These are phyloP conservation scores for Trachops cirrhosus DNA, from an alignment of 2,797 vertebrate genomes.

Conservation along the genomic window DNA sequence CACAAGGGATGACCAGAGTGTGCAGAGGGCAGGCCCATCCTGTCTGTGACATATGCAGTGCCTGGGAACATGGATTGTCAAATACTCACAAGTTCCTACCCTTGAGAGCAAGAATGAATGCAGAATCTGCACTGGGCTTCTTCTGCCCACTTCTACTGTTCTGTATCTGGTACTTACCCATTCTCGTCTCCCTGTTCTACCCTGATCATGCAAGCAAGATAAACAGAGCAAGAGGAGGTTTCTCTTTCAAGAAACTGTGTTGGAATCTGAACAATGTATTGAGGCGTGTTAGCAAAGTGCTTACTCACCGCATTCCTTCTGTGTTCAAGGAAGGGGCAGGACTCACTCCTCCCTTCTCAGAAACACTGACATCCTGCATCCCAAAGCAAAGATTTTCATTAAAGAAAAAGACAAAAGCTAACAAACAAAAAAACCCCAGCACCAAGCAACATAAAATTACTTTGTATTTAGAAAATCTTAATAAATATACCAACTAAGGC, in stretches of 20 bases:
- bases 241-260: not conserved
- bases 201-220: too few species aligned
- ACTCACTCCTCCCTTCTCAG: not conserved
- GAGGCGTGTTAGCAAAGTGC: not conserved
- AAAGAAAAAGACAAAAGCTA: not conserved
- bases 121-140: not conserved
- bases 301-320: not conserved
- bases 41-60: rapidly evolving
- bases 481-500: not conserved
- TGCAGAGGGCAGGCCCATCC: rapidly evolving
- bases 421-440: not conserved
- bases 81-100: rapidly evolving
- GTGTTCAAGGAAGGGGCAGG: rapidly evolving
- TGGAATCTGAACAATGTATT: not conserved
- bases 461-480: not conserved
- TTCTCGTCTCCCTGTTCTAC: not conserved
- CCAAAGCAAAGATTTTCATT: not conserved
- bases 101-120: not conserved
- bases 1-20: rapidly evolving
- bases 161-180: not conserved
- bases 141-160: not conserved
- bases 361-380: not conserved
- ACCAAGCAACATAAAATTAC: not conserved
- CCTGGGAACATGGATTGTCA: not conserved
- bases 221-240: not conserved